These are phyloP conservation scores for Pammene aurita DNA, from an alignment of 2,888 invertebrate genomes.

Conservation along the genomic window DNA sequence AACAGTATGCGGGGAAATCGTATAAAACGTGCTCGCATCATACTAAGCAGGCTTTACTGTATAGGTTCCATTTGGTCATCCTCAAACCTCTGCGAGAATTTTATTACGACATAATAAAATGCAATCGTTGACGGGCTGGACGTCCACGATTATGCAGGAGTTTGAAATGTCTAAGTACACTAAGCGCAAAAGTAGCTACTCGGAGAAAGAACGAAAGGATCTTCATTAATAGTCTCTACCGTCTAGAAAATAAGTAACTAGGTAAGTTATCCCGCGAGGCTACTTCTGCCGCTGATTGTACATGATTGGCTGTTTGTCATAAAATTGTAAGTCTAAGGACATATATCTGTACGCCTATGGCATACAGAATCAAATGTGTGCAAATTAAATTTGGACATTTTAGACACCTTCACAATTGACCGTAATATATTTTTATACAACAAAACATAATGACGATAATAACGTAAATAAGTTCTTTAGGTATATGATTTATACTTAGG, in stretches of 20 bases:
- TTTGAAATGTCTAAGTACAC: not conserved
- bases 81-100: not conserved
- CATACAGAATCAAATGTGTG: conserved; percentile 30
- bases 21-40: not conserved
- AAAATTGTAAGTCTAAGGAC: conserved; percentile 18
- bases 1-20: not conserved
- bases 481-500: conserved; percentile 40
- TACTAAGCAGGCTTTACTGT: conserved; percentile 1
- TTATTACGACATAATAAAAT: not conserved
- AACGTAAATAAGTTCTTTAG: conserved; percentile 34
- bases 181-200: conserved; percentile 12
- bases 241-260: not conserved
- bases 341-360: conserved; percentile 12
- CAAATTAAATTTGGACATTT: conserved; percentile 40
- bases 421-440: conserved; percentile 40
- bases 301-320: conserved; percentile 20
- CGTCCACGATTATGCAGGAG: conserved; percentile 10
- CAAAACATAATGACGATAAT: conserved; percentile 40
- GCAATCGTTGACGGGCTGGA: conserved; percentile 14
- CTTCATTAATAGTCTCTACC: not conserved
- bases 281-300: conserved; percentile 2
- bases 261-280: not conserved
- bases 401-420: conserved; percentile 56
- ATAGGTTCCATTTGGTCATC: conserved; percentile 10
- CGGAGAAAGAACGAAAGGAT: conserved; percentile 1